Evolutionary conservation across 2,888 invertebrate species (phyloP), one percentile per base, ranked within the genome.

Genomic region (Drosophila borborema): DNA sequence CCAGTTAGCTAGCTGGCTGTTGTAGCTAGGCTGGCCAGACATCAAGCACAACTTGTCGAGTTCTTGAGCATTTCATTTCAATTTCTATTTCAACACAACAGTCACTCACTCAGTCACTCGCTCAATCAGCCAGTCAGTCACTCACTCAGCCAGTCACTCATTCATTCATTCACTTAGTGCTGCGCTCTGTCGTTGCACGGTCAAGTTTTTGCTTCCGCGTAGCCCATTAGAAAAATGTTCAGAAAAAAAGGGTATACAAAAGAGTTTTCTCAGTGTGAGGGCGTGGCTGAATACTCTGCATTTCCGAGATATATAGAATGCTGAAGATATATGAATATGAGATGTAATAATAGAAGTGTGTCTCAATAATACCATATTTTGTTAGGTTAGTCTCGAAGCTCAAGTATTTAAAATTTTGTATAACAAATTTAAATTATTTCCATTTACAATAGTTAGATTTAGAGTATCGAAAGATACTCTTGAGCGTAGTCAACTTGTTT

Each of bases 41-140:
- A 41, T 40, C 54, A 36, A 45, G 10, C 60, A 58, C 58, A 41
- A 45, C 49, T 40, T 38, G 51, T 34, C 38, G n/a, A 63, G 74
- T 66, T 59, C 64, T 68, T 76, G 55, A 63, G 69, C 79, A 81
- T 77, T 78, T 82, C 69, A 80, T 80, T 84, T 85, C 83, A 81
- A 76, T 80, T 84, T 82, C 83, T 78, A 74, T 81, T 73, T 61
- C 67, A 67, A 69, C 74, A 80, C 72, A 74, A 72, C 77, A 74
- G 48, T 59, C 75, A 66, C 54, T 46, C 69, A 34, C 18, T 46
- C 64, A 18, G 51, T 46, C 69, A 61, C 2, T 67, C 66, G 40
- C 3, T 41, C 55, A 28, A 9, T 55, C 40, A 2, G 0, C 58
- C 59, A 58, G 8, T 51, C 65, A 67, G 8, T 45, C 71, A 67